Conservation (phyloP, 2,113 vertebrate genomes). For the Chaetops frenatus region DNA sequence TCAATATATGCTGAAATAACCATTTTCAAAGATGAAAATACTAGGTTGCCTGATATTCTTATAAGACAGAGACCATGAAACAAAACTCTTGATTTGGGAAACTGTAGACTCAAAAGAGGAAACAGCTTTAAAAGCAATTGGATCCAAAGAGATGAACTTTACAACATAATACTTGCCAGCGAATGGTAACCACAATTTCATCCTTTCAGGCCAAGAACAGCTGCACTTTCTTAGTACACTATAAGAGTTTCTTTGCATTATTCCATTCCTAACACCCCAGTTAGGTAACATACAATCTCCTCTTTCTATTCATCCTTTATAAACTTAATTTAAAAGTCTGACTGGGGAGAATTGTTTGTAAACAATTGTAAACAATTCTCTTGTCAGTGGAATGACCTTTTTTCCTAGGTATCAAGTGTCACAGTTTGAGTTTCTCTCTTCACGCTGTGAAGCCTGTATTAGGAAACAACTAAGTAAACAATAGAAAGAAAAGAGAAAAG, state of each 20-base stretch:
- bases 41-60: neutral
- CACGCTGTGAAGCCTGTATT: neutral
- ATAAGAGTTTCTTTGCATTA: neutral
- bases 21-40: neutral
- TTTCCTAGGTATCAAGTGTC: neutral
- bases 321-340: neutral
- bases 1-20: neutral
- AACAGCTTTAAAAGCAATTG: neutral
- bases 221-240: neutral
- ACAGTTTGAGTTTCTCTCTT: conserved; percentile 16
- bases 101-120: neutral
- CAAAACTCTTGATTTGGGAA: neutral
- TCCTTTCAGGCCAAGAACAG: neutral
- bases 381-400: neutral
- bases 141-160: neutral
- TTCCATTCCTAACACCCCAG: neutral
- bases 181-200: neutral
- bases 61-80: neutral
- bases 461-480: conserved; percentile 32
- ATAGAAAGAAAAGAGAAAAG: neutral
- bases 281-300: neutral
- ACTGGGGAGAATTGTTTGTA: neutral
- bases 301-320: neutral
- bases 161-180: neutral
- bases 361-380: neutral